A percentile compares a stretch with the other conserved stretches of the same genome.
phyloP scores from a whole-genome alignment of 2,888 invertebrate species.

The Apamea sordens region DNA sequence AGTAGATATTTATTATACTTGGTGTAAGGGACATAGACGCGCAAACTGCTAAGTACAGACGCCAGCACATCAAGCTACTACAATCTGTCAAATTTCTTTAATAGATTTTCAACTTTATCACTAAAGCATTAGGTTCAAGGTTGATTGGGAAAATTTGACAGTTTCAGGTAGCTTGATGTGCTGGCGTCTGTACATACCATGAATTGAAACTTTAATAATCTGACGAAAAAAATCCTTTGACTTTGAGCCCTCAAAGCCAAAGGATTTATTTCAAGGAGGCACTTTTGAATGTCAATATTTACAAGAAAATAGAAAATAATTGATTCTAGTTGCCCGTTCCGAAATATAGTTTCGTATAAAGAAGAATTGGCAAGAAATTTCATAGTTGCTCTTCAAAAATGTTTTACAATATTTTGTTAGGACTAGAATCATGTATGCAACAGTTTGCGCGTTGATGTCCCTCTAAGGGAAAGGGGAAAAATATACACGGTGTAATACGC shows the following conservation, averaged over 20 bases:
- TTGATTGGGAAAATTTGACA: no score
- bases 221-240: neutral
- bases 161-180: no score
- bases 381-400: neutral
- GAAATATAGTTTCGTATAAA: neutral
- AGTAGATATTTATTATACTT: neutral
- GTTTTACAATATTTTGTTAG: neutral
- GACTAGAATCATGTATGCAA: neutral
- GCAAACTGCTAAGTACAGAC: no score
- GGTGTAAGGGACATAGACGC: neutral
- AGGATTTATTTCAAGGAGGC: neutral
- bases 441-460: neutral
- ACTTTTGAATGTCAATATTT: neutral
- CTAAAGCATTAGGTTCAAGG: no score
- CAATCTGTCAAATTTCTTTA: no score
- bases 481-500: neutral
- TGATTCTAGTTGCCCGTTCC: no score
- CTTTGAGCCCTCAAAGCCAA: neutral
- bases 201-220: neutral
- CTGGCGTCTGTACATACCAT: no score
- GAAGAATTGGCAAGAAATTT: no score
- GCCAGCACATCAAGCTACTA: no score
- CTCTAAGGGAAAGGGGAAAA: neutral
- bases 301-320: neutral
- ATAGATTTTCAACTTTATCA: no score